Base-by-base conservation (phyloP, 2,797 vertebrate species). In the Oryzias sinensis region DNA sequence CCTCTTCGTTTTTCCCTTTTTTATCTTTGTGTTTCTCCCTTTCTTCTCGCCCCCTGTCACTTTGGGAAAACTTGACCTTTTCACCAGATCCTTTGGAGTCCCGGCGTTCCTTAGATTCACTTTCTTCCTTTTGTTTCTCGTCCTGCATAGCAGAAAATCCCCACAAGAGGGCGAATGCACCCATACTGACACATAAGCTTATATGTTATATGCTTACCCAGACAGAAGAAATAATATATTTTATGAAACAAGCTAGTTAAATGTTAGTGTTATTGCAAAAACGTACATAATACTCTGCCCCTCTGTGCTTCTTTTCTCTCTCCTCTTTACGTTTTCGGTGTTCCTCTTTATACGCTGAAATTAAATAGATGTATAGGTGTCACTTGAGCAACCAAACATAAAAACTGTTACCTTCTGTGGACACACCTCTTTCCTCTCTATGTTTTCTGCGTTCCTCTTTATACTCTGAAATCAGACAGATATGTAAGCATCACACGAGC, bases 281-380 rank as follows among this genome's bases (percentile, higher is more conserved):
- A 16, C 76, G 68, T 74, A 91, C 85, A 16, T 79, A 82, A 78
- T 85, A 67, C 72, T 78, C 87, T 76, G 75, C 85, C 46, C 90
- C 83, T 71, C 42, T 81, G 62, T 77, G 87, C 62, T 81, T 90
- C 58, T 62, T 84, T 56, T 92, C 92, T 80, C 5, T 76, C 13
- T 92, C 88, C 53, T 90, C 91, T 76, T 47, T 88, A 59, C 81
- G 73, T 65, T 68, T 81, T 65, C 62, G 75, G 6, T 62, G 72
- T 40, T 89, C 81, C 43, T 86, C 82, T 76, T 44, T 84, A 63
- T 76, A 48, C 15, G 74, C 85, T 92, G 62, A 74, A 87, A 85
- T 45, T 33, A 71, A 56, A 80, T 50, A 54, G 3, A 3, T 58
- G 5, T 20, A 2, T 49, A 41, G 47, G 24, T 14, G 9, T 15